A percentile compares a stretch with the other conserved stretches of the same genome.
Conservation (phyloP, 2,888 invertebrate species). For the Sarcophaga variegata region DNA sequence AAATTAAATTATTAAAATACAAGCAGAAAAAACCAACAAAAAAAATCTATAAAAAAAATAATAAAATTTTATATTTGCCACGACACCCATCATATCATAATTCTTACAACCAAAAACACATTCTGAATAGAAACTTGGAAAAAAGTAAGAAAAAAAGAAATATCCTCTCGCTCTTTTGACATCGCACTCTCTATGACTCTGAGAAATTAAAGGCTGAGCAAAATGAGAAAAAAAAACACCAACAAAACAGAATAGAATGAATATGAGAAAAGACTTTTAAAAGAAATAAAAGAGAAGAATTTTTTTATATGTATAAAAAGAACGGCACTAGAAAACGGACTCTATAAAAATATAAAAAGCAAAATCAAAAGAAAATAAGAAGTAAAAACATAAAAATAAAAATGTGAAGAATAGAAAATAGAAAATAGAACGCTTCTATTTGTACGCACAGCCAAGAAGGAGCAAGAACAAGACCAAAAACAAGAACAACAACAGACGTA, state of each 20-base stretch:
- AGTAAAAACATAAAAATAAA: conserved; percentile 24
- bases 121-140: neutral
- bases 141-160: conserved; percentile 34
- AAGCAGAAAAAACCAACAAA: neutral
- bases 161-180: conserved; percentile 32
- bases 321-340: conserved; percentile 10
- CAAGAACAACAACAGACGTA: neutral
- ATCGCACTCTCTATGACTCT: too few relatives aligned
- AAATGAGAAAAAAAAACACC: conserved; percentile 1
- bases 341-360: conserved; percentile 36
- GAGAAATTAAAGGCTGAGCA: too few relatives aligned
- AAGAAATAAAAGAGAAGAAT: neutral
- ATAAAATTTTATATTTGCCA: conserved; percentile 1
- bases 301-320: neutral
- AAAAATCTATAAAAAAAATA: neutral
- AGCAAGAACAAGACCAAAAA: conserved; percentile 1
- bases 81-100: conserved; percentile 3
- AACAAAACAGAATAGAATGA: conserved; percentile 12
- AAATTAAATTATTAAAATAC: neutral
- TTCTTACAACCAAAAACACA: conserved; percentile 47
- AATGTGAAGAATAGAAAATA: neutral
- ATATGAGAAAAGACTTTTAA: neutral
- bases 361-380: conserved; percentile 34
- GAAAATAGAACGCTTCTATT: neutral
- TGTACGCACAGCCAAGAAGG: conserved; percentile 4